These are phyloP conservation scores for Acinonyx jubatus DNA, from an alignment of 2,113 vertebrate species.

Conservation along the genomic window DNA sequence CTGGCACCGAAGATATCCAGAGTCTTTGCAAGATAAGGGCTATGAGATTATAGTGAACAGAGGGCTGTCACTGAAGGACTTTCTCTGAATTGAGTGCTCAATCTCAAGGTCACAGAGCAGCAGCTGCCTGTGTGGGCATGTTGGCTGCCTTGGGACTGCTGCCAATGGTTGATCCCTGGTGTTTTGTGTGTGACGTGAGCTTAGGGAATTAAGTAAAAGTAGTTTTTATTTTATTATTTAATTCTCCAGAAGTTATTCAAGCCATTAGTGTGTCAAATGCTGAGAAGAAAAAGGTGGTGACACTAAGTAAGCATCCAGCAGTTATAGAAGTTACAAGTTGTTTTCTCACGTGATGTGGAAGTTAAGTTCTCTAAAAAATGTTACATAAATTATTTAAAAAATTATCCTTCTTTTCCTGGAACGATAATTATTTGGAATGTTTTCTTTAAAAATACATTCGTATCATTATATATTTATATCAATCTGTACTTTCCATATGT, in stretches of 20 bases:
- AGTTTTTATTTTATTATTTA: conserved; percentile 19
- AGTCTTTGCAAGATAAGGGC: neutral
- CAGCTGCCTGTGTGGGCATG: too few relatives aligned
- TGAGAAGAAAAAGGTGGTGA: neutral
- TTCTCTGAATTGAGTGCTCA: neutral
- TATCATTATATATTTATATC: neutral
- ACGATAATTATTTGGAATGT: neutral
- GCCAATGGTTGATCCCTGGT: neutral
- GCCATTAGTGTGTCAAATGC: neutral
- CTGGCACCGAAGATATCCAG: neutral
- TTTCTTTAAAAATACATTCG: neutral
- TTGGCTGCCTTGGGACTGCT: too few relatives aligned
- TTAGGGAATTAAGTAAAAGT: neutral
- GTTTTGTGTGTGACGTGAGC: neutral
- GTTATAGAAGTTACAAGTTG: neutral
- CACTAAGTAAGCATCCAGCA: neutral
- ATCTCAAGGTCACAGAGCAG: neutral
- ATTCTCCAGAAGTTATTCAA: neutral
- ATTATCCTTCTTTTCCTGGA: neutral
- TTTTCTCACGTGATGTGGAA: neutral
- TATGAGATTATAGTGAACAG: neutral
- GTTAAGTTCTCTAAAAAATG: neutral
- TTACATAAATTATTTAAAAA: neutral
- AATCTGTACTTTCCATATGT: neutral
- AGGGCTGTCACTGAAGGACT: neutral